Base-by-base conservation (phyloP, 2,888 invertebrate species). In the Spisula subtruncata region DNA sequence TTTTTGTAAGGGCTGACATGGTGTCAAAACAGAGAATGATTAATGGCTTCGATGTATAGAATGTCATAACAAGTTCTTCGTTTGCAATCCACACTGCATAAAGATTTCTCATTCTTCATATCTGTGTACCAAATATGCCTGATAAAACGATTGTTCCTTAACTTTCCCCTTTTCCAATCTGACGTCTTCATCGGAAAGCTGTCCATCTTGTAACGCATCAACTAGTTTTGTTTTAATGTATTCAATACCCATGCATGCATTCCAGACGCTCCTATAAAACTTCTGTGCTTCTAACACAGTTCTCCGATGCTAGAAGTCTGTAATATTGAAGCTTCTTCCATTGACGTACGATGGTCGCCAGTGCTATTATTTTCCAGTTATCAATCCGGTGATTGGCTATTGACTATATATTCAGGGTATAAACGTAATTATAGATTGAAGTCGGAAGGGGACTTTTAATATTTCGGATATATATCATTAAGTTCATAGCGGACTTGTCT, bases 1-100 rank as follows among this genome's bases (percentile, higher is more conserved):
- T 75, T 75, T 75, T 75, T 75, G 75, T 75, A 35, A 75, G 75
- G 16, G 32, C 32, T 75, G 75, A 75, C 75, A 32, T 75, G 75
- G 75, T 75, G 75, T 75, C 75, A 75, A 75, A 75, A 75, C n/a
- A 60, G 6, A 8, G 10, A 25, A 66, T 75, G 75, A 75, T 75
- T 75, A 75, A 75, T 75, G 75, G 35, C 32, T 32, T 35, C 14
- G 4, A 16, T 35, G 75, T 75, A 32, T 18, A 75, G 6, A 35
- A 32, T 75, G 75, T 75, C 75, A 75, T 75, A 75, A 75, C 75
- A 75, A 75, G 75, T 35, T 75, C 32, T 75, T 16, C 25, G 75
- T 18, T 1, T 75, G 75, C 32, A 75, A 75, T 75, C 75, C 75
- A 32, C 75, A 32, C 75, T 75, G 75, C 75, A 75, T 35, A 75